Evolutionary conservation across 2,113 vertebrate genomes (phyloP).

Genomic region (Sisor rabdophorus): DNA sequence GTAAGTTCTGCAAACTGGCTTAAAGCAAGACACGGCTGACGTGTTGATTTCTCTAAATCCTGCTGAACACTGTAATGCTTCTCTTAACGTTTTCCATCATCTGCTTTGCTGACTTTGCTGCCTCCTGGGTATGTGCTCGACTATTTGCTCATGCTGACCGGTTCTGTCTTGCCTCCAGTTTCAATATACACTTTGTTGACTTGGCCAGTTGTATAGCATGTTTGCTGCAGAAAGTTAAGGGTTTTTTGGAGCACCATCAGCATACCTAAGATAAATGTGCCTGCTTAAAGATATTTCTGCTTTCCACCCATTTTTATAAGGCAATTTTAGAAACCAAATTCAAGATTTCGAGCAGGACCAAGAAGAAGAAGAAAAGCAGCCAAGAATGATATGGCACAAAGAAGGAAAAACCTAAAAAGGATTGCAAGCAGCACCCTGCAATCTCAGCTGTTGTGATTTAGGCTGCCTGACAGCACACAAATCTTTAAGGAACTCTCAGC

Average conservation of each 20-base stretch:
- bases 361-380: background rate
- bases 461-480: conserved; percentile 67
- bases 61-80: background rate
- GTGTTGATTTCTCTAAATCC: conserved; percentile 9
- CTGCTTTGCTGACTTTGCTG: conserved; percentile 17
- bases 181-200: conserved; percentile 3
- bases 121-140: background rate
- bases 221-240: conserved; percentile 4
- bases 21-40: background rate
- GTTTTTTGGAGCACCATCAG: background rate
- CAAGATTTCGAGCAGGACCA: conserved; percentile 11
- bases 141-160: conserved; percentile 3
- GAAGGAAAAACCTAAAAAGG: conserved; percentile 38
- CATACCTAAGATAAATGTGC: conserved; percentile 1
- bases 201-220: background rate
- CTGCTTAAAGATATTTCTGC: background rate
- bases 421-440: conserved; percentile 55
- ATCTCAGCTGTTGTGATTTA: conserved; percentile 84
- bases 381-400: conserved; percentile 28
- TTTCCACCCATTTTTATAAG: background rate
- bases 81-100: background rate
- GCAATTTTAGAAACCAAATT: background rate
- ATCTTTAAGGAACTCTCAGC: conserved; percentile 74
- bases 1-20: conserved; percentile 61
- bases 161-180: background rate